Base-by-base conservation (phyloP, 2,113 vertebrate genomes). In the Prionailurus bengalensis region DNA sequence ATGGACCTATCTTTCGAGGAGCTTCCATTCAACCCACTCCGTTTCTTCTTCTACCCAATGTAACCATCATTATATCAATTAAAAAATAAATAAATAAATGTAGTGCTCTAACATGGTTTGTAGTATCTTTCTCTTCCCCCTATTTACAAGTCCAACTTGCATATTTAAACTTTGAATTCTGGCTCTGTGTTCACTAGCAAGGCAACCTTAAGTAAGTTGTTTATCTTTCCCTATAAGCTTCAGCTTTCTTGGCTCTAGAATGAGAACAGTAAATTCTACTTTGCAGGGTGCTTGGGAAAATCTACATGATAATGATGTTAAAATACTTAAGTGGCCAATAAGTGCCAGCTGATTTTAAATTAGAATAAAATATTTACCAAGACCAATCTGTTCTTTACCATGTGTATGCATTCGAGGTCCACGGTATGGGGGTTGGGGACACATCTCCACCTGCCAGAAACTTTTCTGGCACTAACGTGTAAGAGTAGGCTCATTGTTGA, bases 331-430 rank as follows among this genome's bases (percentile, higher is more conserved):
- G 15, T 70, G 21, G 45, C 74, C 61, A 55, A 73, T 65, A 68
- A 93, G 58, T 16, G 42, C 21, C 76, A 58, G 13, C 81, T 92
- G 76, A 83, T 51, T 79, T 87, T 90, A 97, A 96, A 76, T 89
- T 76, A 94, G 51, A 88, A 91, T 39, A 82, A 78, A 78, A n/a
- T 89, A 68, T n/a, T 89, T 90, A 71, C 39, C 31, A 11, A 78
- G 6, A 79, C 21, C 51, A 39, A n/a, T 51, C 55, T 83, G 74
- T 39, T 65, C 68, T 27, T 89, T 83, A 68, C 29, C 51, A 84
- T 84, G 27, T 53, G 0, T 71, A 36, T 39, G 33, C 61, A 25
- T 21, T 51, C 45, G 71, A 74, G 21, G 27, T 36, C 33, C 65
- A 16, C 53, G 23, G 19, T 31, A 27, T n/a, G 11, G 42, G 15